Evolutionary conservation across 2,797 vertebrate species (phyloP).

Genomic region (Myiotriccus ornatus): DNA sequence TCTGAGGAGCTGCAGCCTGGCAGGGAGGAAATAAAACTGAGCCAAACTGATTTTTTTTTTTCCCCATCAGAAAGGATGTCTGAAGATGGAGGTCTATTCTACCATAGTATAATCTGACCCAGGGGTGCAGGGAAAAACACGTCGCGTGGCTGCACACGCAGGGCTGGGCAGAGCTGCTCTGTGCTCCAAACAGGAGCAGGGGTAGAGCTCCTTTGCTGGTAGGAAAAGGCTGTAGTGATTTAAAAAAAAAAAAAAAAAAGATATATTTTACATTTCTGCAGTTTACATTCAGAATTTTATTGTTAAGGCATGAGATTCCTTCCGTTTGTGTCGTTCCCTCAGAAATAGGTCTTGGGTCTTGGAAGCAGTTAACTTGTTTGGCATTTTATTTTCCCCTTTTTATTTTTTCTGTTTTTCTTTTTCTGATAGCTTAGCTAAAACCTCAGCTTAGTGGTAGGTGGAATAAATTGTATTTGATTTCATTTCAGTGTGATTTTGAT

Average conservation of each 20-base stretch:
- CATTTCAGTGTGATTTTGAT: background rate
- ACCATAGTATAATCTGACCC: background rate
- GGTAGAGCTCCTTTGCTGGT: background rate
- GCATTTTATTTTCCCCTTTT: background rate
- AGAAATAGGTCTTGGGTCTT: background rate
- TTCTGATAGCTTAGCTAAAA: background rate
- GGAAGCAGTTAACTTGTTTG: background rate
- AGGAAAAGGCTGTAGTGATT: background rate
- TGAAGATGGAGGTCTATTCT: background rate
- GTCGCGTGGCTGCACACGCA: background rate
- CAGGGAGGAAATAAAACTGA: background rate
- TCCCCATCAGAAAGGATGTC: background rate
- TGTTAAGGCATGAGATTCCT: background rate
- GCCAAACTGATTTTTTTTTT: background rate
- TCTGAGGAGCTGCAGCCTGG: background rate
- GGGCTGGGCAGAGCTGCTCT: background rate
- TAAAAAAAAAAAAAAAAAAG: background rate
- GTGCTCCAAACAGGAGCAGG: rapidly evolving
- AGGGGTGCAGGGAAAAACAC: background rate
- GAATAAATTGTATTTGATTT: background rate
- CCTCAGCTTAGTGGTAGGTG: background rate
- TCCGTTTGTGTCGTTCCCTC: background rate
- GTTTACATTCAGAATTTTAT: background rate
- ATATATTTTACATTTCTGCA: background rate
- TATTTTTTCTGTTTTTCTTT: background rate